Percentiles rank a stretch among this genome's conserved stretches.
These are phyloP conservation scores for Cancer borealis DNA, from an alignment of 2,888 invertebrate genomes.

Conservation along the genomic window DNA sequence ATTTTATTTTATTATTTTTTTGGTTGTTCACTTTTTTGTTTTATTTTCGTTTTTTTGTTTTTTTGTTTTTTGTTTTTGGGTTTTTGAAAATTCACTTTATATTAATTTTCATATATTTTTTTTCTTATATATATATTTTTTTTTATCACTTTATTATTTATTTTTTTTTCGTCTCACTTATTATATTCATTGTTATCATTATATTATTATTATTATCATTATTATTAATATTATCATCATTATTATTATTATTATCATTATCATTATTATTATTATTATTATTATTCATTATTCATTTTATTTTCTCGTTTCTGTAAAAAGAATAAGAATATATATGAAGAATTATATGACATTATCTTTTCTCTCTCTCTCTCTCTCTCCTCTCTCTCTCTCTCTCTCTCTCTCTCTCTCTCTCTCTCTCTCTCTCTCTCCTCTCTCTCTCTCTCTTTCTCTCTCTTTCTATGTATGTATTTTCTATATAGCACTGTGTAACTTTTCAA, in stretches of 20 bases:
- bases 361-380: too few species aligned
- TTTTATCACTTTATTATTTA: neutral
- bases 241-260: too few species aligned
- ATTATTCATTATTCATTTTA: too few species aligned
- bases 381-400: too few species aligned
- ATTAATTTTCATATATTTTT: neutral
- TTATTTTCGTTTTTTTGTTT: neutral
- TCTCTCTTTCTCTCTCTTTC: constrained; percentile 46
- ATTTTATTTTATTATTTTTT: neutral
- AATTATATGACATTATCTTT: too few species aligned
- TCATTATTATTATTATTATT: too few species aligned
- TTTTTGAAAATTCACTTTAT: neutral
- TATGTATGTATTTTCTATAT: too few species aligned
- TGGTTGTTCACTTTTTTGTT: neutral
- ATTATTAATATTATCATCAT: too few species aligned
- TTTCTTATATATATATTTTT: neutral
- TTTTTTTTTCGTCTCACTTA: neutral
- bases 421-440: constrained; percentile 56
- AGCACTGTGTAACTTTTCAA: neutral
- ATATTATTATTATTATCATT: too few species aligned
- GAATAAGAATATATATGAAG: too few species aligned
- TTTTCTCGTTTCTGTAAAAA: too few species aligned
- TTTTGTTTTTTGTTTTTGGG: neutral
- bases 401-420: constrained; percentile 11
- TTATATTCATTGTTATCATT: neutral